These are phyloP conservation scores for Petrolisthes cinctipes DNA, from an alignment of 2,888 invertebrate genomes.

Conservation along the genomic window DNA sequence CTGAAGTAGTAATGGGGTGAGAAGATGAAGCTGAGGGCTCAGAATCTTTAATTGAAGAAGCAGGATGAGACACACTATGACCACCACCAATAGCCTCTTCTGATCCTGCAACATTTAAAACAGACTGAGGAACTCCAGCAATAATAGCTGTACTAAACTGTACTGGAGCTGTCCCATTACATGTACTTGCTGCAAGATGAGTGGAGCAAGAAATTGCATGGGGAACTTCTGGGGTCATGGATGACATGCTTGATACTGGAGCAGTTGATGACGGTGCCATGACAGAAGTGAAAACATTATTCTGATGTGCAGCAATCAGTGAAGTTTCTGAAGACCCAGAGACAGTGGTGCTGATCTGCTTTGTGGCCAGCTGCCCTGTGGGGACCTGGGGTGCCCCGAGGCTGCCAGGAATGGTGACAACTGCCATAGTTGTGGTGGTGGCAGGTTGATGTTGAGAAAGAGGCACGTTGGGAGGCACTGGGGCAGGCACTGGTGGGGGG, in stretches of 20 bases:
- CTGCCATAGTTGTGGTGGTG: conserved; percentile 50
- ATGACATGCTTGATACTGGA: conserved; percentile 33
- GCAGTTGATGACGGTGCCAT: conserved; percentile 28
- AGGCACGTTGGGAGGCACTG: conserved; percentile 60
- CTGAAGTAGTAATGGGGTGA: conserved; percentile 28
- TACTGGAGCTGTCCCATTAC: conserved; percentile 4
- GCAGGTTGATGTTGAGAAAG: conserved; percentile 54
- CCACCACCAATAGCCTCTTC: neutral
- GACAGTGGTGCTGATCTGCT: conserved; percentile 40
- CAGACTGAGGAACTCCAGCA: conserved; percentile 41
- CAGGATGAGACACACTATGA: conserved; percentile 10
- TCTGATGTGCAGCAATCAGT: conserved; percentile 25
- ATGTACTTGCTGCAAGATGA: conserved; percentile 15
- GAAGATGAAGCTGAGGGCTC: neutral
- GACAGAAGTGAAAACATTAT: conserved; percentile 34
- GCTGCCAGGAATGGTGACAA: conserved; percentile 43
- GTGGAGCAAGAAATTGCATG: conserved; percentile 15
- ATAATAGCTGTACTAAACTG: conserved; percentile 30
- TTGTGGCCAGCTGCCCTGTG: conserved; percentile 23
- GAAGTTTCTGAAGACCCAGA: conserved; percentile 43
- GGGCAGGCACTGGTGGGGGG: conserved; percentile 61
- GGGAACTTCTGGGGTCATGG: conserved; percentile 19
- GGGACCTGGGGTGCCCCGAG: conserved; percentile 31
- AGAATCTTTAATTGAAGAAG: neutral
- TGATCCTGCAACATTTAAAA: neutral